These are phyloP conservation scores for Vanessa atalanta DNA, from an alignment of 1,140 invertebrate species.

Conservation along the genomic window DNA sequence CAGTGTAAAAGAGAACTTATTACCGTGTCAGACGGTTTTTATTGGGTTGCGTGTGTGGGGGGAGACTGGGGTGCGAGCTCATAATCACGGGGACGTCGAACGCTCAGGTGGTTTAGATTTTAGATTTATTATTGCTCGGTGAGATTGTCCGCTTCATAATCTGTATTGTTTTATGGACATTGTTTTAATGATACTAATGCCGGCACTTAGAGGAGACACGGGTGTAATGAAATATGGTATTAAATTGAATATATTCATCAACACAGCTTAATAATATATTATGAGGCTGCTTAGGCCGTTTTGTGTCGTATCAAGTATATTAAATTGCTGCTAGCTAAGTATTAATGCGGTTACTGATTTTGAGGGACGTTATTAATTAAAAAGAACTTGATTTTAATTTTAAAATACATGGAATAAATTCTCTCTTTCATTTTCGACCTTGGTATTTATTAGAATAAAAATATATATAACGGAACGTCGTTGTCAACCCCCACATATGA, in stretches of 20 bases:
- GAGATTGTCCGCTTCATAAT: constrained; percentile 58
- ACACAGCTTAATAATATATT: constrained; percentile 13
- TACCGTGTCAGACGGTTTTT: constrained; percentile 17
- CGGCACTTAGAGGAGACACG: constrained; percentile 24
- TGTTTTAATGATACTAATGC: constrained; percentile 35
- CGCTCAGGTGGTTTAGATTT: constrained; percentile 71
- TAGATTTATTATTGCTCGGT: constrained; percentile 69
- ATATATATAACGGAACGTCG: not conserved
- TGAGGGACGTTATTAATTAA: not conserved
- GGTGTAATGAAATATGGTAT: constrained; percentile 31
- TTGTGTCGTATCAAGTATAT: not conserved
- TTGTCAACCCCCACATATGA: constrained; percentile 16
- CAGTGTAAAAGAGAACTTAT: constrained; percentile 35
- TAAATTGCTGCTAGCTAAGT: not conserved
- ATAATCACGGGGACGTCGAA: constrained; percentile 69
- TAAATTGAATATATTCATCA: constrained; percentile 33
- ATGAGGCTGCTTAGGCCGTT: not conserved
- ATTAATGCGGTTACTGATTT: not conserved
- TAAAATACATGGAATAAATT: not conserved
- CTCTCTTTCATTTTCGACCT: no score
- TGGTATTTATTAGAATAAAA: no score
- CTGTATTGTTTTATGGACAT: constrained; percentile 58
- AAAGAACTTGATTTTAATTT: not conserved
- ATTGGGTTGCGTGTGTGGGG: constrained; percentile 6
- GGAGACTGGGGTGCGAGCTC: constrained; percentile 35